These are phyloP conservation scores for Hirtodrosophila histrioides DNA, from an alignment of 2,888 invertebrate genomes.

Conservation along the genomic window DNA sequence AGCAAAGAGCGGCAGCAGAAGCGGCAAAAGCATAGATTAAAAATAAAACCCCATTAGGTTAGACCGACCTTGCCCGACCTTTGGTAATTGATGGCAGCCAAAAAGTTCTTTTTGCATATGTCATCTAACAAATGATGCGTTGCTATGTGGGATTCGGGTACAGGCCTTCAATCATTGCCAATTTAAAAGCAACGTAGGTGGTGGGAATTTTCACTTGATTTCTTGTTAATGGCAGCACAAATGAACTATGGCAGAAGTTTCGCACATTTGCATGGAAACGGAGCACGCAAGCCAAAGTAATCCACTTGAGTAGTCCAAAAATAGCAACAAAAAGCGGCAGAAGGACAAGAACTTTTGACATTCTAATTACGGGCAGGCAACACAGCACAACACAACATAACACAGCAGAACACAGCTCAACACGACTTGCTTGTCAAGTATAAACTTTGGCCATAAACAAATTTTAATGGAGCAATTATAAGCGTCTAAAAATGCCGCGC, in stretches of 20 bases:
- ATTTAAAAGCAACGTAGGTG: slow-evolving; percentile 21
- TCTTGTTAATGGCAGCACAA: slow-evolving; percentile 7
- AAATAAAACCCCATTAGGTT: slow-evolving; percentile 49
- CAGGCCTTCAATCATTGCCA: slow-evolving; percentile 51
- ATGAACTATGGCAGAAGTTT: slow-evolving; percentile 13
- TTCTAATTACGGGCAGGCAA: slow-evolving; percentile 63
- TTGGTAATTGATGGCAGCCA: slow-evolving; percentile 58
- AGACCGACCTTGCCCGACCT: slow-evolving; percentile 66
- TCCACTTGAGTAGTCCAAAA: slow-evolving; percentile 32
- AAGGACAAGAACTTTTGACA: slow-evolving; percentile 53
- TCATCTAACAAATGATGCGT: slow-evolving; percentile 73
- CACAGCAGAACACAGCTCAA: slow-evolving; percentile 12
- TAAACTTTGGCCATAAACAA: slow-evolving; percentile 74
- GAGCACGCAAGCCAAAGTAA: slow-evolving; percentile 26
- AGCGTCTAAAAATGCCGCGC: slow-evolving; percentile 67
- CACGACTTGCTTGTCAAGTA: slow-evolving; percentile 66
- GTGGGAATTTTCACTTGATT: slow-evolving; percentile 1
- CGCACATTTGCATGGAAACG: slow-evolving; percentile 11
- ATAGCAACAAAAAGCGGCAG: slow-evolving; percentile 24
- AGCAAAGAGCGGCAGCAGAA: too few species aligned
- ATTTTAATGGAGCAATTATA: slow-evolving; percentile 79
- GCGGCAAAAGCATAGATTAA: slow-evolving; percentile 45
- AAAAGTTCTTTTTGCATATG: slow-evolving; percentile 53
- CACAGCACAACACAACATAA: slow-evolving; percentile 6
- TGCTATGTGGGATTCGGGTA: slow-evolving; percentile 12